Evolutionary conservation across 30 jellyfish, hydroid and myxozoan genomes (phyloP), one percentile per base, ranked within the genome.

Genomic region (Aurelia aurita complex sp. Pacific): DNA sequence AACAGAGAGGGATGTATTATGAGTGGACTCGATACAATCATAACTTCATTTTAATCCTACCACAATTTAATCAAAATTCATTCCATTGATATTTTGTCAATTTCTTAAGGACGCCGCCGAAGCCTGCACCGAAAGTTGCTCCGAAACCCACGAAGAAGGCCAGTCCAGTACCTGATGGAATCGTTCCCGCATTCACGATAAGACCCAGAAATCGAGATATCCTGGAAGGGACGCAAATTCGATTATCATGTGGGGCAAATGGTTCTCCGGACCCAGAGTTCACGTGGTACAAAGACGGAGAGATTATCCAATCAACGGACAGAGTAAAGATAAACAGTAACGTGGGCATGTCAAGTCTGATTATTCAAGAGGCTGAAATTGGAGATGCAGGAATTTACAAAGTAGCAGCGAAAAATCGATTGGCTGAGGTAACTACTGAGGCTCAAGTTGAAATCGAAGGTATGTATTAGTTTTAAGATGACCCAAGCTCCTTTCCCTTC

Each of bases 361-460:
- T 78, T 29, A 94, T 94, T 33, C 81, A 73, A 17, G 98, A 94
- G 71, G 91, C 93, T 16, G 94, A 82, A 67, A 68, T 74, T 4
- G 74, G 69, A 12, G 98, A 94, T 80, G 82, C 85, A 57, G 98
- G 98, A 14, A 67, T 71, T 35, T 95, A 95, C 81, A 76, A 87
- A 57, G 96, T 97, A 18, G 82, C 78, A 9, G 99, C 97, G 6
- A 85, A n/a, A 55, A 95, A 95, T 69, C 79, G 85, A 42, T 89
- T 67, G 14, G 98, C 97, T 11, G 94, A 90, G 71, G 85, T 85
- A 13, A 29, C 89, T 55, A 90, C 98, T 35, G 86, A 84, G 46
- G 97, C 97, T 16, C 91, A 86, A 74, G 87, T 94, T 43, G 54
- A 72, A 51, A 91, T 94, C 36, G 97, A 94, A 82, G 97, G 98